phyloP scores from a whole-genome alignment of 2,888 invertebrate genomes.

The Cephus runcator region DNA sequence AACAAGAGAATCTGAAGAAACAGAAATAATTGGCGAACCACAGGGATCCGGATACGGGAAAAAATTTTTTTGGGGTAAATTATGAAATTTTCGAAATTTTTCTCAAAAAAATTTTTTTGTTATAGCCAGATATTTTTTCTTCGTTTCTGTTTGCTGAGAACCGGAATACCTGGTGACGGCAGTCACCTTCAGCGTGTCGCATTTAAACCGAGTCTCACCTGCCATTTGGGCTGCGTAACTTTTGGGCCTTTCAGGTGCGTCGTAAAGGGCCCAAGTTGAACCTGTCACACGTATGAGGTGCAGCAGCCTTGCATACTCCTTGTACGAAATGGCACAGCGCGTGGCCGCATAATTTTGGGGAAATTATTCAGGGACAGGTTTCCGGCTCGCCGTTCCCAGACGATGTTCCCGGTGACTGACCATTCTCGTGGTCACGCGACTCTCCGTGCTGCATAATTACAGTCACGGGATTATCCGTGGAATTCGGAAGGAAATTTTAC shows the following conservation, averaged over 20 bases:
- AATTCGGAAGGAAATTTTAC: constrained; percentile 7
- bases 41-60: background rate
- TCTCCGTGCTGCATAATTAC: constrained; percentile 43
- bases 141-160: background rate
- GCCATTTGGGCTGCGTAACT: constrained; percentile 13
- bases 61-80: background rate
- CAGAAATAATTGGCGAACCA: background rate
- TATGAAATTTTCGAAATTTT: background rate
- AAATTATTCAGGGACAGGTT: constrained; percentile 35
- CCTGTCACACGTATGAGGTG: constrained; percentile 26
- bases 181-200: background rate
- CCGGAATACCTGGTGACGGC: background rate
- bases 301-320: constrained; percentile 14
- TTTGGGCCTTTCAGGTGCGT: constrained; percentile 24
- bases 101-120: rapidly evolving
- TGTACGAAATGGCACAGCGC: constrained; percentile 23
- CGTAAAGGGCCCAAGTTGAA: constrained; percentile 12
- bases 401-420: constrained; percentile 2
- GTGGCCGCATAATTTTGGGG: constrained; percentile 35
- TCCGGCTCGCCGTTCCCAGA: constrained; percentile 2
- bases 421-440: constrained; percentile 29
- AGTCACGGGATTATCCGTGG: constrained; percentile 37
- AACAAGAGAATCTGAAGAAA: background rate
- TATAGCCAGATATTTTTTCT: background rate
- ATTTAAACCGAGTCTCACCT: constrained; percentile 20